Conservation (phyloP, 2,888 invertebrate species). For the Athetis lepigone region DNA sequence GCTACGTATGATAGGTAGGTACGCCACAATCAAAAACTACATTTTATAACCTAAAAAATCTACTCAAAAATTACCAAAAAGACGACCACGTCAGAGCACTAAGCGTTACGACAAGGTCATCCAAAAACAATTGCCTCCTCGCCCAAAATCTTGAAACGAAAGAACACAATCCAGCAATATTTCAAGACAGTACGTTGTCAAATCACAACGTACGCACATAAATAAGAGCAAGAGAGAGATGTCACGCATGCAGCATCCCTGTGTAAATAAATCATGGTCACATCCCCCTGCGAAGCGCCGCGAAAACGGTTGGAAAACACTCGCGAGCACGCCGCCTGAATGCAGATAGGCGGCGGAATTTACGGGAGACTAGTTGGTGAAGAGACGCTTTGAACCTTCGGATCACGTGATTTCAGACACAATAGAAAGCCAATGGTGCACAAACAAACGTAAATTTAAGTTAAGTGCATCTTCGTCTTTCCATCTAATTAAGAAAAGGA, state of each 20-base stretch:
- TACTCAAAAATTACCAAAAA: too few species aligned
- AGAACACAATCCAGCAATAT: constrained; percentile 63
- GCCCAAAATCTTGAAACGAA: constrained; percentile 9
- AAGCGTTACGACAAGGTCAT: neutral
- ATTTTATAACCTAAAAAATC: too few species aligned
- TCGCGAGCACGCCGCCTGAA: constrained; percentile 76
- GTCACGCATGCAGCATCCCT: constrained; percentile 66
- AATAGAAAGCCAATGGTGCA: too few species aligned
- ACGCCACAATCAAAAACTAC: too few species aligned
- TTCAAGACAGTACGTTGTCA: constrained; percentile 73
- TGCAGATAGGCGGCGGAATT: constrained; percentile 74
- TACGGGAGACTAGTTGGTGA: constrained; percentile 52
- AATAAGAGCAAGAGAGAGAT: constrained; percentile 72
- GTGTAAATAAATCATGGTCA: constrained; percentile 81
- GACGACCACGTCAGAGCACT: too few species aligned
- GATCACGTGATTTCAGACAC: too few species aligned
- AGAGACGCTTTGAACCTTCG: too few species aligned
- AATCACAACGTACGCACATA: constrained; percentile 78
- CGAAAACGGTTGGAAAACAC: constrained; percentile 86
- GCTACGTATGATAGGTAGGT: too few species aligned
- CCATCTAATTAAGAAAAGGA: too few species aligned
- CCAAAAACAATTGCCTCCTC: constrained; percentile 33
- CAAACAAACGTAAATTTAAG: too few species aligned
- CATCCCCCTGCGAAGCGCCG: constrained; percentile 76
- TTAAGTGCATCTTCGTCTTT: too few species aligned